Base-by-base conservation (phyloP, 2,797 vertebrate species). In the Spatula clypeata region DNA sequence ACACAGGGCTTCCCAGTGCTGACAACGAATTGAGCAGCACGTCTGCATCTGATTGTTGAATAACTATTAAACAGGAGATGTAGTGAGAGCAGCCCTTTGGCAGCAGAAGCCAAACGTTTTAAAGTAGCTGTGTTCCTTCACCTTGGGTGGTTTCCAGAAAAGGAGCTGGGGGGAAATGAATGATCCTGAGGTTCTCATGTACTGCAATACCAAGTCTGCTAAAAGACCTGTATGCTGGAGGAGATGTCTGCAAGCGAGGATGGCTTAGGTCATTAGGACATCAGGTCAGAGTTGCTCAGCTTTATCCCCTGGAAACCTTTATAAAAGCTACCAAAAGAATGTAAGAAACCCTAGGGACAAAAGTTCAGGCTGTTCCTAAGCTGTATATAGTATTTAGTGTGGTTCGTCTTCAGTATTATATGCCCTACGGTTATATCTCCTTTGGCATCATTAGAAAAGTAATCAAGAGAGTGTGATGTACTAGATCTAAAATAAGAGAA, bases 21-120 rank as follows among this genome's bases (percentile, higher is more conserved):
- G 54, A 51, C 64, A 94, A 92, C 31, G 3, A 54, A 1, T 66
- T 67, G 86, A 92, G 74, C 84, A 84, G 65, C 61, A 26, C 13
- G 69, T 66, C 70, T 51, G 36, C 16, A 16, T 45, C 62, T 44
- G 61, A 8, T 34, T 0, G 0, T 1, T 1, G 20, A 44, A 29
- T 18, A 13, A 49, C 47, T 54, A 49, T 19, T 90, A 4, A 0
- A 47, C 58, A 0, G 42, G 51, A 62, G 62, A 29, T 64, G 26
- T 23, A 7, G 4, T 45, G 57, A 53, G 57, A 86, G 64, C 74
- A 86, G 47, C 44, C 55, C 70, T 32, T 62, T 0, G 6, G 45
- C 70, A 69, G 11, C 70, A 38, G 83, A 45, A 11, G 9, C 23
- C 66, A 20, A 3, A 0, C 4, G 8, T 4, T 65, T n/a, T 18